Percentiles rank a stretch among this genome's conserved stretches.
Evolutionary conservation across 2,888 invertebrate species (phyloP).

Genomic region (Rhaphigaster nebulosa): DNA sequence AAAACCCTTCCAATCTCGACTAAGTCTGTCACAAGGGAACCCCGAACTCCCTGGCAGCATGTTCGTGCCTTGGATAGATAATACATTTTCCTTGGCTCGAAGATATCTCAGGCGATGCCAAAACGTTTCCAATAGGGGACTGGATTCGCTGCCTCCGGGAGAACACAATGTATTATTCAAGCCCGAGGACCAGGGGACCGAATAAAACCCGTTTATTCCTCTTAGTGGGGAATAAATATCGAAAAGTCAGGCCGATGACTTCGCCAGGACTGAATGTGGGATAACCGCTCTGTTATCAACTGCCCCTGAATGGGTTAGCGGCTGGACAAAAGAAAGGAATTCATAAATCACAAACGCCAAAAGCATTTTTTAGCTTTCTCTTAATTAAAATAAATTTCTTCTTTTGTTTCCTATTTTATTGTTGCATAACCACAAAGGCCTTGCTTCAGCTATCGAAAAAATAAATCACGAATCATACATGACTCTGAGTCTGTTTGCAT

Average conservation of each 20-base stretch:
- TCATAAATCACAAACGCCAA: not conserved
- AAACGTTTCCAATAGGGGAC: not conserved
- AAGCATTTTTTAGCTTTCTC: not conserved
- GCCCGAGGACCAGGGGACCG: not conserved
- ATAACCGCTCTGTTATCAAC: not conserved
- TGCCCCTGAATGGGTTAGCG: not conserved
- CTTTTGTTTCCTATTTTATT: not conserved
- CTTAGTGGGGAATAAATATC: not conserved
- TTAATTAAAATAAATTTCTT: not conserved
- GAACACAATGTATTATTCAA: slow-evolving; percentile 16
- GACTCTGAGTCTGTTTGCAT: not conserved
- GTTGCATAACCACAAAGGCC: not conserved
- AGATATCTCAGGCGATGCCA: not conserved
- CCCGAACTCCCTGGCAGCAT: not conserved
- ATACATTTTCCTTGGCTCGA: not conserved
- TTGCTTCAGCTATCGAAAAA: too few relatives aligned
- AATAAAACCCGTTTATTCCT: slow-evolving; percentile 11
- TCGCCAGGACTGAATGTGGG: not conserved
- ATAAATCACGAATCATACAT: too few relatives aligned
- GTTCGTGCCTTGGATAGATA: not conserved
- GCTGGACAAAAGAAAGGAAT: not conserved
- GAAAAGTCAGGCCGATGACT: not conserved
- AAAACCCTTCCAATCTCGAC: not conserved
- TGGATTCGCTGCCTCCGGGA: not conserved
- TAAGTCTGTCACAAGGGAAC: not conserved